A percentile compares a stretch with the other conserved stretches of the same genome.
Evolutionary conservation across 2,888 invertebrate species (phyloP).

Genomic region (Hypselothyrea guttata): DNA sequence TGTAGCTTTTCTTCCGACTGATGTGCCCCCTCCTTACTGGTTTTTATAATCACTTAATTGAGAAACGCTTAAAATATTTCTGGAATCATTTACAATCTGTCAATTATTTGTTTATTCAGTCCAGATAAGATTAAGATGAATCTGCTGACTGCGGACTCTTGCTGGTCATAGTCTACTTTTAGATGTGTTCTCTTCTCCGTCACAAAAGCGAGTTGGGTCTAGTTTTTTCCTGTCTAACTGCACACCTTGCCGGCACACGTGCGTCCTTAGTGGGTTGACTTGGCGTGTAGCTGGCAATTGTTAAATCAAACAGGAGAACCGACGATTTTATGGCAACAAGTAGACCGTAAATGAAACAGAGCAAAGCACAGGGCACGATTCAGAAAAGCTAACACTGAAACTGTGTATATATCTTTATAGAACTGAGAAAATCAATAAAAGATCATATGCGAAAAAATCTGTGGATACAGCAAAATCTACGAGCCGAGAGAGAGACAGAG

Average conservation of each 20-base stretch:
- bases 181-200: neutral
- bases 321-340: slow-evolving; percentile 27
- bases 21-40: too few relatives aligned
- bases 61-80: too few relatives aligned
- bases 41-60: too few relatives aligned
- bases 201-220: too few relatives aligned
- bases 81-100: too few relatives aligned
- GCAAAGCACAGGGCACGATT: slow-evolving; percentile 45
- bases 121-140: too few relatives aligned
- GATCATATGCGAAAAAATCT: slow-evolving; percentile 10
- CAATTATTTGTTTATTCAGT: too few relatives aligned
- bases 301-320: slow-evolving; percentile 44
- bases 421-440: slow-evolving; percentile 53
- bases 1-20: too few relatives aligned
- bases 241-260: slow-evolving; percentile 26
- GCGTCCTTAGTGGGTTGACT: slow-evolving; percentile 29
- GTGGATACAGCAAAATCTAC: slow-evolving; percentile 1
- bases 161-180: too few relatives aligned
- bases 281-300: slow-evolving; percentile 58
- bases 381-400: slow-evolving; percentile 4
- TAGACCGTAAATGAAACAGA: slow-evolving; percentile 61
- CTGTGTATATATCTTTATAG: slow-evolving; percentile 32
- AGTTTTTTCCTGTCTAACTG: slow-evolving; percentile 4
- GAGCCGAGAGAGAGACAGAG: slow-evolving; percentile 9
- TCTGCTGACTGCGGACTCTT: too few relatives aligned